Evolutionary conservation across 1,140 invertebrate genomes (phyloP).

Genomic region (Zophobas atratus): DNA sequence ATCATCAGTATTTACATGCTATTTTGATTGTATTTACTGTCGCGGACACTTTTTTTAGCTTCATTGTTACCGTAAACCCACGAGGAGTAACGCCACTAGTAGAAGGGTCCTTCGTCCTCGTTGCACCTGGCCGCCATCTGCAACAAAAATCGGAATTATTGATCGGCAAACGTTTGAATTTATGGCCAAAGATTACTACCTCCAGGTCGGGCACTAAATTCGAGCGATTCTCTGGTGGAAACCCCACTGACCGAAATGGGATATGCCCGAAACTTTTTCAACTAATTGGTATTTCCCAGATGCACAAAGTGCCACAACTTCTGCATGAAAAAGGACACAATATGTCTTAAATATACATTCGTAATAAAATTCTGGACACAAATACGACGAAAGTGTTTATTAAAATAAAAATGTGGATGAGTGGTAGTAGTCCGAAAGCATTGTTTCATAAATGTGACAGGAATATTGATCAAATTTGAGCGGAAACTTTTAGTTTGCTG

Average conservation of each 20-base stretch:
- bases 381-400: background rate
- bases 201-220: background rate
- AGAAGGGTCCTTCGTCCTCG: background rate
- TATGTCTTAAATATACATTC: background rate
- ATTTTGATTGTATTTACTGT: slow-evolving; percentile 38
- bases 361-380: background rate
- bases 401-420: too few relatives aligned
- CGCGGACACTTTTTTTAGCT: slow-evolving; percentile 37
- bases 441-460: too few relatives aligned
- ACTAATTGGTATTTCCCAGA: slow-evolving; percentile 1
- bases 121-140: slow-evolving; percentile 6
- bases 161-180: background rate
- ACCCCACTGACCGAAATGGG: background rate
- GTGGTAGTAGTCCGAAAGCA: too few relatives aligned
- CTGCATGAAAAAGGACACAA: too few relatives aligned
- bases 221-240: background rate
- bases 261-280: background rate
- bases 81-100: background rate
- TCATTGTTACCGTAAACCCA: slow-evolving; percentile 44
- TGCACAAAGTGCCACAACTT: background rate
- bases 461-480: too few relatives aligned
- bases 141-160: slow-evolving; percentile 22
- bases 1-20: slow-evolving; percentile 41
- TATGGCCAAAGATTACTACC: background rate
- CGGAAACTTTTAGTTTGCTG: too few relatives aligned